A percentile compares a stretch with the other conserved stretches of the same genome.
Conservation (phyloP, 92 coral and sea anemone genomes). For the Siderastrea siderea region DNA sequence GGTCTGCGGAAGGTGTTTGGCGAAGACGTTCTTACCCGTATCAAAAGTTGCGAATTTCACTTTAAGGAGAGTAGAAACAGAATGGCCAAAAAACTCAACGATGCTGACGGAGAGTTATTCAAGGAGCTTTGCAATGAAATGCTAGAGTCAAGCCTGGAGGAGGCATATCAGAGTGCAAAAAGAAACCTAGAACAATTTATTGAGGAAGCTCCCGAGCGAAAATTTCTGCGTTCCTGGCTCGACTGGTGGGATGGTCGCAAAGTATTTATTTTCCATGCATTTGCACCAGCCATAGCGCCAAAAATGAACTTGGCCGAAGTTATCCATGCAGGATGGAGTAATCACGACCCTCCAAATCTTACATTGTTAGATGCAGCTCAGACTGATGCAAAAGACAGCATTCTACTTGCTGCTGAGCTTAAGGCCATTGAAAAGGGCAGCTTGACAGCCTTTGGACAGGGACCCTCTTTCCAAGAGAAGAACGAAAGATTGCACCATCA, state of each 20-base stretch:
- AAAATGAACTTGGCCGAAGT: constrained; percentile 48
- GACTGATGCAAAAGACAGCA: constrained; percentile 53
- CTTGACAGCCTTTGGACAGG: constrained; percentile 19
- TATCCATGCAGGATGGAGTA: constrained; percentile 47
- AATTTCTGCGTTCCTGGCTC: constrained; percentile 29
- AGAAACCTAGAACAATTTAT: constrained; percentile 21
- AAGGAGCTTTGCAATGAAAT: constrained; percentile 27
- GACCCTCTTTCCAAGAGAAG: constrained; percentile 25
- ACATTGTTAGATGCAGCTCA: constrained; percentile 47
- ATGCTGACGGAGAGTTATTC: constrained; percentile 4
- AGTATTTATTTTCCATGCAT: constrained; percentile 49
- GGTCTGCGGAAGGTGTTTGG: constrained; percentile 58
- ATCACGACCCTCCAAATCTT: constrained; percentile 30
- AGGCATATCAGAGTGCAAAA: constrained; percentile 7
- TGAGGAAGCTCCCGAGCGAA: neutral
- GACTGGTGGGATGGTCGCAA: constrained; percentile 24
- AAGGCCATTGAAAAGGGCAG: constrained; percentile 53
- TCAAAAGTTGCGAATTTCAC: constrained; percentile 77
- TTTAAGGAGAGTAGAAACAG: constrained; percentile 59
- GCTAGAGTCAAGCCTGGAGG: constrained; percentile 20
- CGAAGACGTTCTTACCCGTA: constrained; percentile 14
- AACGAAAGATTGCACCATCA: constrained; percentile 25
- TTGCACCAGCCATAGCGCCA: constrained; percentile 34
- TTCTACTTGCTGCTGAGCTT: constrained; percentile 51
- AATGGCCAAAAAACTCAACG: constrained; percentile 41